phyloP scores from a whole-genome alignment of 2,797 vertebrate species.

The Myripristis jacobus region DNA sequence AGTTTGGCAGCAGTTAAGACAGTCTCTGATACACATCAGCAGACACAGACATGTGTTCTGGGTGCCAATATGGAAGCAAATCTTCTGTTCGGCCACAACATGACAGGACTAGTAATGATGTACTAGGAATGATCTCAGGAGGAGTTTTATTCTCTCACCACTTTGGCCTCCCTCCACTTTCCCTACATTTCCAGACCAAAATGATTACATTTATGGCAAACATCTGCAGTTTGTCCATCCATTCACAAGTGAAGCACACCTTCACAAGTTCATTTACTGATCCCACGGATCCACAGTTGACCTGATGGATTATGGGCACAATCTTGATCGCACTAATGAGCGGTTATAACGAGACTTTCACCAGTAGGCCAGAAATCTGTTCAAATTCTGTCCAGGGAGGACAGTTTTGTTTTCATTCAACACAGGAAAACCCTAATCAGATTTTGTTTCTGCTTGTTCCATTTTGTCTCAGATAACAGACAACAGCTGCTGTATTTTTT shows the following conservation, averaged over 20 bases:
- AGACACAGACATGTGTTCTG: slow-evolving; percentile 11
- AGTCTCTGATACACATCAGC: slow-evolving; percentile 26
- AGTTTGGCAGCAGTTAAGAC: slow-evolving; percentile 42
- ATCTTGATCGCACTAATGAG: too few species aligned
- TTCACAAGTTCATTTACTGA: too few species aligned
- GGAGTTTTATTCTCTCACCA: neutral
- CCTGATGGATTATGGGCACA: too few species aligned
- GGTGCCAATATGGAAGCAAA: slow-evolving; percentile 24
- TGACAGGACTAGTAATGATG: slow-evolving; percentile 16
- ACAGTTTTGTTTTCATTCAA: slow-evolving; percentile 18
- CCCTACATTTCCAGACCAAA: too few species aligned
- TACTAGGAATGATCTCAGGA: neutral
- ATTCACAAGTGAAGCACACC: too few species aligned
- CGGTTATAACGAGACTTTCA: too few species aligned
- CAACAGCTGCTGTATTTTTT: slow-evolving; percentile 5
- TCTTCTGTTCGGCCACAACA: slow-evolving; percentile 32
- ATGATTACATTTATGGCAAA: neutral
- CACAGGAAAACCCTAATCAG: slow-evolving; percentile 11
- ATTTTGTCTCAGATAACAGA: slow-evolving; percentile 12
- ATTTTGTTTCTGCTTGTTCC: neutral
- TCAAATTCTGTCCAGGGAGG: slow-evolving; percentile 23
- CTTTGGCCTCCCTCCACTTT: neutral
- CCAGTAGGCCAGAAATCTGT: slow-evolving; percentile 2
- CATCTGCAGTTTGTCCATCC: too few species aligned
- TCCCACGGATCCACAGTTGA: too few species aligned